Evolutionary conservation across 2,888 invertebrate genomes (phyloP).

Genomic region (Phoenoteleia sp.): DNA sequence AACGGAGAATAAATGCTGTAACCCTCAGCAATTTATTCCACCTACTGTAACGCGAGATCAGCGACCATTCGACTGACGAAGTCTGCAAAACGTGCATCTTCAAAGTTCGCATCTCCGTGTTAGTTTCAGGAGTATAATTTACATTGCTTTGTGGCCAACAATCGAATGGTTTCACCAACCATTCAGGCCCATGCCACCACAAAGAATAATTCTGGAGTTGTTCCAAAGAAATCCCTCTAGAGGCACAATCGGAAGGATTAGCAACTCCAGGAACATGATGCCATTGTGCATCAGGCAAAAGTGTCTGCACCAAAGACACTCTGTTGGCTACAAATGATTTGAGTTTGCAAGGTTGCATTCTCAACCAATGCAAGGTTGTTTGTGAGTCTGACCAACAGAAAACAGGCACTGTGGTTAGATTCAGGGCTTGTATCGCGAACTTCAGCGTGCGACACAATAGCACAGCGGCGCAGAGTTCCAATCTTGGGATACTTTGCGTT

Average conservation of each 20-base stretch:
- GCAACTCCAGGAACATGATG: background rate
- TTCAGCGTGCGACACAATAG: background rate
- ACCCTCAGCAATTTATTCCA: too few species aligned
- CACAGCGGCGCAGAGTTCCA: background rate
- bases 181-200: slow-evolving; percentile 1
- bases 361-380: background rate
- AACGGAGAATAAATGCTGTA: too few species aligned
- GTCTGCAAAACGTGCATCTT: too few species aligned
- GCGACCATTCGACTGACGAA: too few species aligned
- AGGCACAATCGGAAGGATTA: slow-evolving; percentile 4
- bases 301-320: slow-evolving; percentile 1
- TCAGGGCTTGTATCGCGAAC: background rate
- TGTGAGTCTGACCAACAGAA: slow-evolving; percentile 9
- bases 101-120: too few species aligned
- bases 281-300: background rate
- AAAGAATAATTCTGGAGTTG: background rate
- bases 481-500: background rate
- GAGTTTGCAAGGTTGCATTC: background rate
- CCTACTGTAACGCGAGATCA: too few species aligned
- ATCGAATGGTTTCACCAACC: background rate
- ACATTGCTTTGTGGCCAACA: too few species aligned
- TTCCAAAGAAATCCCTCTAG: background rate
- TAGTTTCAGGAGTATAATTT: too few species aligned
- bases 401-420: too few species aligned
- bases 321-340: background rate